A percentile compares a stretch with the other conserved stretches of the same genome.
Conservation (phyloP, 2,113 vertebrate genomes). For the Stigmatopora argus region DNA sequence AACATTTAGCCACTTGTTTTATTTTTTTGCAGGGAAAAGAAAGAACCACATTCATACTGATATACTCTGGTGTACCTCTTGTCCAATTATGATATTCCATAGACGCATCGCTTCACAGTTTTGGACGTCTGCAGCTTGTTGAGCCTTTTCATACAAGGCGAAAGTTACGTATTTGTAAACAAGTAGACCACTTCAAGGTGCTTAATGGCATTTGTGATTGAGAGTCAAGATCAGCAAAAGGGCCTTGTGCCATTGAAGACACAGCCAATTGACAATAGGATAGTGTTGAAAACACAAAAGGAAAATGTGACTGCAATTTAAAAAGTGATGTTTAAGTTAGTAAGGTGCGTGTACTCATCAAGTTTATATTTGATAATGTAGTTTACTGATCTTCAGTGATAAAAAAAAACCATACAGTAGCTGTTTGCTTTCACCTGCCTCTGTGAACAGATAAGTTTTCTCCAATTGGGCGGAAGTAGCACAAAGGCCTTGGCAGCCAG, state of each 20-base stretch:
- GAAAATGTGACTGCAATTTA: background rate
- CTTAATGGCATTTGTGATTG: background rate
- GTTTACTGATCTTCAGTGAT: background rate
- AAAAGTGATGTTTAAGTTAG: background rate
- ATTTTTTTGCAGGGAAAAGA: no score
- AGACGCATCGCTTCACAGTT: no score
- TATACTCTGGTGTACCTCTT: no score
- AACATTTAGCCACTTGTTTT: no score
- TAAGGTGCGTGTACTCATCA: background rate
- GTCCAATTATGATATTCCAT: no score
- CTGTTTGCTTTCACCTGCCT: background rate
- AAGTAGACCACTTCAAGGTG: background rate
- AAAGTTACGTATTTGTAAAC: background rate
- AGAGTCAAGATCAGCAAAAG: background rate
- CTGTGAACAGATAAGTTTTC: conserved; percentile 7
- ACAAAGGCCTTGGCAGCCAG: background rate
- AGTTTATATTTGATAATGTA: background rate
- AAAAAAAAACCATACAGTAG: background rate
- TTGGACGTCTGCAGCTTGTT: background rate
- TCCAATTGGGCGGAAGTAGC: conserved; percentile 10
- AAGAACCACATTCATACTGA: no score
- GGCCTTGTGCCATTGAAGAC: background rate
- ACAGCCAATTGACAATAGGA: background rate
- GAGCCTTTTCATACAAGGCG: background rate
- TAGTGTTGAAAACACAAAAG: background rate